Conservation (phyloP, 2,113 vertebrate genomes). For the Phrynosoma platyrhinos region DNA sequence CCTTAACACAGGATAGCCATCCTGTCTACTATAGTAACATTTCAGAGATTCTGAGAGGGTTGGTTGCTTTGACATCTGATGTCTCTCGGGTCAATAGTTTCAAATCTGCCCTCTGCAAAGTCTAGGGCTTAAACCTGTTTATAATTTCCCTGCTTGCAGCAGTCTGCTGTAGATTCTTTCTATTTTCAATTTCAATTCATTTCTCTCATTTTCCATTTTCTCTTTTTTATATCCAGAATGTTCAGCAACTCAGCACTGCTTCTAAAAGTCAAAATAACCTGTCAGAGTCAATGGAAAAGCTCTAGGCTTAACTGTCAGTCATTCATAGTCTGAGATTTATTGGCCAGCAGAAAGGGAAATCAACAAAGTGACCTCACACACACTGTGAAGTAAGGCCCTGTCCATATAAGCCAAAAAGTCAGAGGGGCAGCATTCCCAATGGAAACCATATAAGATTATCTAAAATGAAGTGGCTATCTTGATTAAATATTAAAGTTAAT, state of each 20-base stretch:
- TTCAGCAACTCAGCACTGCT: conserved; percentile 14
- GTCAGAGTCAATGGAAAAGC: conserved; percentile 36
- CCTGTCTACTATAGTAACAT: conserved; percentile 10
- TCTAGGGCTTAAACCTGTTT: conserved; percentile 1
- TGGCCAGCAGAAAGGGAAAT: not conserved
- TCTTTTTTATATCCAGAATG: not conserved
- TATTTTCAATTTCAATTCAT: conserved; percentile 8
- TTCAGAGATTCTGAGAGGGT: conserved; percentile 20
- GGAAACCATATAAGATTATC: conserved; percentile 15
- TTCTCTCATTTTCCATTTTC: conserved; percentile 27
- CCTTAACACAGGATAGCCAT: conserved; percentile 36
- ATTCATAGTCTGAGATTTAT: conserved; percentile 35
- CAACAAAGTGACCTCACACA: conserved; percentile 28
- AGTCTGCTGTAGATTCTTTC: conserved; percentile 4
- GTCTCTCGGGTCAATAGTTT: conserved; percentile 40
- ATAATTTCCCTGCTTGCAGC: not conserved
- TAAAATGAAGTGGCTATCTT: conserved; percentile 13
- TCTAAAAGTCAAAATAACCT: conserved; percentile 43
- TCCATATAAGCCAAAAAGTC: conserved; percentile 5
- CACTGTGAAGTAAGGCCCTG: not conserved
- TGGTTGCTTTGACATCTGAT: conserved; percentile 1
- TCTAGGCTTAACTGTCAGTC: conserved; percentile 20
- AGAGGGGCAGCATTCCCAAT: not conserved
- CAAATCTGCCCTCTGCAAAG: conserved; percentile 13
- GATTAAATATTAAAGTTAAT: conserved; percentile 35